Evolutionary conservation across 2,797 vertebrate genomes (phyloP), one percentile per base, ranked within the genome.

Genomic region (Malurus splendens): DNA sequence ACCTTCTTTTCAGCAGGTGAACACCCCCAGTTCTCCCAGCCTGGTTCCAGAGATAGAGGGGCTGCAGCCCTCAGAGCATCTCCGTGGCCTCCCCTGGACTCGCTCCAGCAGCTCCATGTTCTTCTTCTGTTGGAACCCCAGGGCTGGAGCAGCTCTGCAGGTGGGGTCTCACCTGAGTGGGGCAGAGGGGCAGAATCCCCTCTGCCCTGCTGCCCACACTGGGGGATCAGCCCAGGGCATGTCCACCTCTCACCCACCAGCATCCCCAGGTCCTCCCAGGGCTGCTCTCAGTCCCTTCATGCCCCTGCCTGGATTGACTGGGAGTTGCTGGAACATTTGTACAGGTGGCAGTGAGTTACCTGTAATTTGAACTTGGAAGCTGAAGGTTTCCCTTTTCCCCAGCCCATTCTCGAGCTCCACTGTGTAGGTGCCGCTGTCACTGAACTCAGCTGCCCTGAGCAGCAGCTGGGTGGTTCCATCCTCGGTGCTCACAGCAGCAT

Each of bases 311-410:
- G 55, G 36, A 22, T 0, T 61, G 55, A 19, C n/a, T n/a, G 52
- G 39, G 41, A 27, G 25, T 3, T n/a, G 22, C 30, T 30, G 61
- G 27, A 12, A 22, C 23, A 12, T 47, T 24, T 60, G 47, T 7
- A 32, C 3, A 56, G 61, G 15, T 24, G 19, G 27, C 45, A 55
- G 22, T 2, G 66, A 75, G 90, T 97, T 97, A 99, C 99, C 98
- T 97, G 97, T 97, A 67, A 98, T 97, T 65, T 96, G 96, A 72
- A 99, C 94, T 85, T 97, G 96, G 92, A 98, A 97, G 77, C 92
- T 97, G 91, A 97, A 97, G 10, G 96, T 92, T 73, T 97, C 98
- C 27, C 72, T 95, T 82, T 97, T 96, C 12, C 98, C 98, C 39
- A 83, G 94, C 3, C 90, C 78, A 4, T 97, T 96, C 92, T 96